These are phyloP conservation scores for Podargus strigoides DNA, from an alignment of 2,797 vertebrate genomes.

Conservation along the genomic window DNA sequence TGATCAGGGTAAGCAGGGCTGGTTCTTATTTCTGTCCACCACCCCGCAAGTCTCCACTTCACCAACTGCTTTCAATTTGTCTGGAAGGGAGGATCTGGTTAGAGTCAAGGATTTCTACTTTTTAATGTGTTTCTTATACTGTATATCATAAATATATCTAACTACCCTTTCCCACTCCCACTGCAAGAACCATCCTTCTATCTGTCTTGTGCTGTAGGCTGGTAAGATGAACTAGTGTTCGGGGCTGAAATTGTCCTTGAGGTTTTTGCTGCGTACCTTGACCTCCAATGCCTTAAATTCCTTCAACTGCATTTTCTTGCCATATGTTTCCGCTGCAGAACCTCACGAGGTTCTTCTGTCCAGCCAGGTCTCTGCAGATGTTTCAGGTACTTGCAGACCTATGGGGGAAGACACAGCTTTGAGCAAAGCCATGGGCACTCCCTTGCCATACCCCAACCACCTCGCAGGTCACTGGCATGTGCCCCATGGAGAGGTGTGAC, in stretches of 20 bases:
- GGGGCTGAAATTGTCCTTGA: neutral
- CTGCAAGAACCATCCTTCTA: neutral
- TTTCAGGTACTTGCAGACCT: neutral
- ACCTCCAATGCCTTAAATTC: neutral
- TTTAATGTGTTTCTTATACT: neutral
- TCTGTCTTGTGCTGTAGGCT: neutral
- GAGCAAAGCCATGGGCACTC: neutral
- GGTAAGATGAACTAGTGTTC: neutral
- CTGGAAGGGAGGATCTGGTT: neutral
- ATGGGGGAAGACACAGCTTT: neutral
- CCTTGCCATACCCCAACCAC: neutral
- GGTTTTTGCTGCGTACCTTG: neutral
- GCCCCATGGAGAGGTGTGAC: neutral
- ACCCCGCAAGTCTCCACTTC: neutral
- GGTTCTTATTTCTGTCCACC: constrained; percentile 6
- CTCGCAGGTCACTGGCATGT: neutral
- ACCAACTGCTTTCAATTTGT: constrained; percentile 28
- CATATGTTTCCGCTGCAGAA: neutral
- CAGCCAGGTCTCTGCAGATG: neutral
- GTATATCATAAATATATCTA: neutral
- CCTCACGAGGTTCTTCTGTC: neutral
- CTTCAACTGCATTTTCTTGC: neutral
- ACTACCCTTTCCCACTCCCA: neutral
- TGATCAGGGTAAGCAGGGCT: neutral
- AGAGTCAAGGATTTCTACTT: neutral